Percentiles rank a stretch among this genome's conserved stretches.
phyloP scores from a whole-genome alignment of 2,113 vertebrate genomes.

The Misgurnus anguillicaudatus region DNA sequence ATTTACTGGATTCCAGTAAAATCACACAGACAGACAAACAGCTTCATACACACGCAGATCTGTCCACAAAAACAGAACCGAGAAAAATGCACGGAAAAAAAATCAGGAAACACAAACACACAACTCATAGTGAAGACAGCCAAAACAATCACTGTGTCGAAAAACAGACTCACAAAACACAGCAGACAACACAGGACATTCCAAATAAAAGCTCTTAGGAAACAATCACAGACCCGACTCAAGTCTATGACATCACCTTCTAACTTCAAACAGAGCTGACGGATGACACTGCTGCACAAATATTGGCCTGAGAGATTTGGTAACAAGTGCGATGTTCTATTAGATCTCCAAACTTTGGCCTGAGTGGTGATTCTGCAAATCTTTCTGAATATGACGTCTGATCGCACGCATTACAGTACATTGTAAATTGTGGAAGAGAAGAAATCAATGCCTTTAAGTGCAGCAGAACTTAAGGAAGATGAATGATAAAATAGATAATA shows the following conservation, averaged over 20 bases:
- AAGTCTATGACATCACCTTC: slow-evolving; percentile 41
- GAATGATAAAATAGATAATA: slow-evolving; percentile 15
- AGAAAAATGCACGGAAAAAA: background rate
- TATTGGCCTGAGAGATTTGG: background rate
- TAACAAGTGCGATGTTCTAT: slow-evolving; percentile 1
- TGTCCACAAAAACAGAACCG: slow-evolving; percentile 26
- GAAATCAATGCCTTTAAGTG: slow-evolving; percentile 38
- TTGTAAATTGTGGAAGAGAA: background rate
- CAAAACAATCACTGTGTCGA: background rate
- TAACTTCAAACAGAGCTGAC: slow-evolving; percentile 1
- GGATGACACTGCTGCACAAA: background rate
- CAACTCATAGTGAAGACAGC: background rate
- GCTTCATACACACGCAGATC: background rate
- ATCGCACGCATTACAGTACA: slow-evolving; percentile 1
- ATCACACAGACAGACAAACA: background rate
- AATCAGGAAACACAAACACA: slow-evolving; percentile 9
- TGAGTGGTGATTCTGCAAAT: background rate
- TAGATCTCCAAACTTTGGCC: background rate
- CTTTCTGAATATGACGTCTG: slow-evolving; percentile 15
- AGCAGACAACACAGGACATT: slow-evolving; percentile 15
- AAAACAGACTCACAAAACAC: slow-evolving; percentile 25
- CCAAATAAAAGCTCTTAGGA: background rate
- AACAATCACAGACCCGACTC: slow-evolving; percentile 17
- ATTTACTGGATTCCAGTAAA: background rate
- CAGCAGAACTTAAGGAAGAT: background rate